phyloP scores from a whole-genome alignment of 2,888 invertebrate genomes.

The Caenorhabditis sulstoni region DNA sequence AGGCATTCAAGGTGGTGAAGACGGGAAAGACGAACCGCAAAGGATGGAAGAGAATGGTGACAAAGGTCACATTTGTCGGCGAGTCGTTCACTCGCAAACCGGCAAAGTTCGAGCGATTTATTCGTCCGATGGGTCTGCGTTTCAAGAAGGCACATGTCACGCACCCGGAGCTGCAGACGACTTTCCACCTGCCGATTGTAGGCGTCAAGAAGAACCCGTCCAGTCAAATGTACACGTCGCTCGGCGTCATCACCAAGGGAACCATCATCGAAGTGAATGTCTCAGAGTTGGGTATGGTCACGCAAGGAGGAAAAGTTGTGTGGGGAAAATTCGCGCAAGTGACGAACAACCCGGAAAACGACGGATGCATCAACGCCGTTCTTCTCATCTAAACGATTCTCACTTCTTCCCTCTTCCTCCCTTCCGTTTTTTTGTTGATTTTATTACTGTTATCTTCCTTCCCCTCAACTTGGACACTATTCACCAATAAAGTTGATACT shows the following conservation, averaged over 20 bases:
- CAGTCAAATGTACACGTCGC: conserved; percentile 94
- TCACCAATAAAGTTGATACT: conserved; percentile 14
- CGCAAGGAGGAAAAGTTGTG: conserved; percentile 96
- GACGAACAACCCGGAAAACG: conserved; percentile 99
- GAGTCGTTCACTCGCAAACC: conserved; percentile 99
- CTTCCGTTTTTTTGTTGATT: conserved; percentile 47
- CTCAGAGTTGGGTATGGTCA: conserved; percentile 97
- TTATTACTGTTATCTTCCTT: conserved; percentile 43
- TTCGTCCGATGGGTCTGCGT: conserved; percentile 90
- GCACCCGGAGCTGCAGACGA: conserved; percentile 98
- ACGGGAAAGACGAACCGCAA: conserved; percentile 84
- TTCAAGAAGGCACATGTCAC: conserved; percentile 90
- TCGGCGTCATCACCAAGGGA: conserved; percentile 97
- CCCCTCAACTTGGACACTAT: not conserved
- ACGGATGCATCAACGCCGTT: conserved; percentile 99
- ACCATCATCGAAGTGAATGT: conserved; percentile 87
- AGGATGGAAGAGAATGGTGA: conserved; percentile 99
- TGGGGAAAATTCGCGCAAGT: conserved; percentile 99
- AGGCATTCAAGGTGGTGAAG: conserved; percentile 88
- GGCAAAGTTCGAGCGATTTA: conserved; percentile 98
- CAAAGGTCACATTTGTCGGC: conserved; percentile 92
- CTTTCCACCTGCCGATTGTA: conserved; percentile 96
- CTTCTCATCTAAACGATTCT: conserved; percentile 87
- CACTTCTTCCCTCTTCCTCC: conserved; percentile 13
- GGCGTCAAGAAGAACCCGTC: conserved; percentile 99